phyloP scores from a whole-genome alignment of 2,113 vertebrate genomes.

The Lepidothrix coronata region DNA sequence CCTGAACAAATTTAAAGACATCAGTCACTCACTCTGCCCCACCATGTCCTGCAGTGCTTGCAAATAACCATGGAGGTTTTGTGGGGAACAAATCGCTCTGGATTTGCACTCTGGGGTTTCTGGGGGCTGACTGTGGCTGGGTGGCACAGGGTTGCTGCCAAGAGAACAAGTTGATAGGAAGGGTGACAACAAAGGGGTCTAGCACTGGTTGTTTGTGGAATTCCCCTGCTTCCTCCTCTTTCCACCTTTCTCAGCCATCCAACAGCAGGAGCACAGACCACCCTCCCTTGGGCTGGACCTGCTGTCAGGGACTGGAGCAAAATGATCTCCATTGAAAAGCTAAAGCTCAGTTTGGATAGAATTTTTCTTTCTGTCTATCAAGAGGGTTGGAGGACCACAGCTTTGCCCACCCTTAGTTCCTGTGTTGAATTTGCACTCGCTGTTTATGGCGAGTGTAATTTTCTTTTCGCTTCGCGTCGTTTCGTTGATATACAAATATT shows the following conservation, averaged over 20 bases:
- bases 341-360: neutral
- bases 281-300: neutral
- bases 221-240: neutral
- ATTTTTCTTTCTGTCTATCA: neutral
- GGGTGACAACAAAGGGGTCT: too few species aligned
- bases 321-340: neutral
- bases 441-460: neutral
- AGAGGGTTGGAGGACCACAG: accelerated
- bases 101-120: neutral
- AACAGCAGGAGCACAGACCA: neutral
- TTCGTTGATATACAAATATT: neutral
- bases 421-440: neutral
- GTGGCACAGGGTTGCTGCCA: neutral
- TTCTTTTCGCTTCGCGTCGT: neutral
- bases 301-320: neutral
- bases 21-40: neutral
- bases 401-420: neutral
- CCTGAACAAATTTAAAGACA: neutral
- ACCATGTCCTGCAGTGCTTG: accelerated
- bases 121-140: neutral
- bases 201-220: accelerated
- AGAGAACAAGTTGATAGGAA: neutral
- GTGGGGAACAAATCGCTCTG: neutral
- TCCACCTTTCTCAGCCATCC: neutral
- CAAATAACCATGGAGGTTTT: neutral